Evolutionary conservation across 1,140 invertebrate genomes (phyloP).

Genomic region (Achroia grisella): DNA sequence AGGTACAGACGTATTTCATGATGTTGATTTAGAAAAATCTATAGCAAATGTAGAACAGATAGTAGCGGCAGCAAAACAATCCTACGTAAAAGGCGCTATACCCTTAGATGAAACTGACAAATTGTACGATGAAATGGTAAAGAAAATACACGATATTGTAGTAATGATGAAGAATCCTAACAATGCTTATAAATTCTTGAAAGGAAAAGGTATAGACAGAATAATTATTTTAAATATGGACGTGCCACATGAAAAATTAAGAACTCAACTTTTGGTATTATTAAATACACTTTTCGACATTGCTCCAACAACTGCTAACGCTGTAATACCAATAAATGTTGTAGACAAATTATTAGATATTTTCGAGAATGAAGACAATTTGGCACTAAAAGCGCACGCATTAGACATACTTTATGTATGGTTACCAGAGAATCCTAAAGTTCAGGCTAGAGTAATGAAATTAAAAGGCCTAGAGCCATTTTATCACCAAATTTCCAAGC

Average conservation of each 20-base stretch:
- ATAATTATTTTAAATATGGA: constrained; percentile 25
- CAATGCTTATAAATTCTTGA: constrained; percentile 36
- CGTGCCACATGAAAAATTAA: constrained; percentile 16
- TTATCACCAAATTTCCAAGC: constrained; percentile 43
- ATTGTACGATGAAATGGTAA: constrained; percentile 22
- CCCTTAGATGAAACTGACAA: constrained; percentile 21
- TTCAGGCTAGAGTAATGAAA: constrained; percentile 52
- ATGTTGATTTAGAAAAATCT: constrained; percentile 16
- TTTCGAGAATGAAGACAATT: constrained; percentile 40
- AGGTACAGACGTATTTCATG: neutral
- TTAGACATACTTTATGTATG: constrained; percentile 41
- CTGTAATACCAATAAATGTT: constrained; percentile 25
- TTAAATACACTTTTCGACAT: constrained; percentile 33
- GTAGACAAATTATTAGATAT: constrained; percentile 50
- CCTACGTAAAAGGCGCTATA: constrained; percentile 10
- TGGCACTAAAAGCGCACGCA: constrained; percentile 34
- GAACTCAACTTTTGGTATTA: constrained; percentile 23
- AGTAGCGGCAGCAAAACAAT: constrained; percentile 13
- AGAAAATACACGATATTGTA: constrained; percentile 19
- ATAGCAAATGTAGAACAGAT: constrained; percentile 25
- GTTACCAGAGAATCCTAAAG: constrained; percentile 43
- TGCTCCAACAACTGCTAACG: constrained; percentile 28
- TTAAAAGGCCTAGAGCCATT: constrained; percentile 48
- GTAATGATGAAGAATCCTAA: constrained; percentile 18
- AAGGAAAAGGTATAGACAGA: constrained; percentile 35